Evolutionary conservation across 1,140 invertebrate species (phyloP), one percentile per base, ranked within the genome.

Genomic region (Scaptomyza graminum): DNA sequence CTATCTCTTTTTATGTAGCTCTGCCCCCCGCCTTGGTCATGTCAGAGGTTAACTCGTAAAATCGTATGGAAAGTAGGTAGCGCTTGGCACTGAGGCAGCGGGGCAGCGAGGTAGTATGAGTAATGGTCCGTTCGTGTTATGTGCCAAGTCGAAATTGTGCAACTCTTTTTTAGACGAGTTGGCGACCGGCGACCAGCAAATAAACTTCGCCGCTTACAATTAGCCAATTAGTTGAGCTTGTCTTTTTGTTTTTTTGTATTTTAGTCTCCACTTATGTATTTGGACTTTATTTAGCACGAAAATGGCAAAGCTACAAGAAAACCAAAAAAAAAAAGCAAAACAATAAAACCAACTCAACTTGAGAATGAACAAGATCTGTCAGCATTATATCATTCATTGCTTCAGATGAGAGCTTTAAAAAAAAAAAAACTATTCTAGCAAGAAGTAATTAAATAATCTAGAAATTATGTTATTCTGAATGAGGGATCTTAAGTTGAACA

Each of bases 131-230:
- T n/a, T 15, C 22, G 12, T 16, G 34, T 57, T 65, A 71, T 52
- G 52, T 65, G 47, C 46, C 59, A 69, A 63, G 50, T 22, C 34
- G 18, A 51, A 60, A 44, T 85, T 78, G 75, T 72, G 82, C 82
- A 85, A 85, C 43, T 54, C 25, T 41, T 31, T 41, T 31, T 56
- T 28, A 51, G 55, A 43, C 70, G 52, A 73, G 44, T 46, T 68
- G 44, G 50, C 41, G 44, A 46, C 49, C 49, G 44, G 50, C 41
- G 44, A 46, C 49, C 49, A 73, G 44, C 44, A 74, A 76, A 73
- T 68, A 79, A 83, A 76, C 56, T 84, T 62, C 31, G 49, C 43
- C 44, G 62, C 62, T 85, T 74, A 74, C 57, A 84, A 79, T 84
- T 76, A 66, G 65, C 51, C 77, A 81, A 77, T 81, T 79, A 76